A percentile compares a stretch with the other conserved stretches of the same genome.
Evolutionary conservation across 2,797 vertebrate genomes (phyloP).

Genomic region (Arrhamphus sclerolepis): DNA sequence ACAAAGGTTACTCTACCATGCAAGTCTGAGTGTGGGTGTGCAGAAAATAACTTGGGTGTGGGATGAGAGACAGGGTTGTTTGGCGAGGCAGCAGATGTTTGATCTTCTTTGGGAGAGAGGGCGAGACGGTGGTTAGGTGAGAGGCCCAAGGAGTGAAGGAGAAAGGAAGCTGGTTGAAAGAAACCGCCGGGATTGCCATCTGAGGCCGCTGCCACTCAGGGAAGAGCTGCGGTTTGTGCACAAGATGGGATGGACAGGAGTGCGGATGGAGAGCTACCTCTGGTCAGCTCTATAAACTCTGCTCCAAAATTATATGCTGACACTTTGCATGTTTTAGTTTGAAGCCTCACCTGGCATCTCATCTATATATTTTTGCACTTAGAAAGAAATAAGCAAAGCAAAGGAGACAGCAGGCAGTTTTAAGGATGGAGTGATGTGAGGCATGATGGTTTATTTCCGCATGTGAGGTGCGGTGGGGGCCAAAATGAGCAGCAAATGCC

Average conservation of each 20-base stretch:
- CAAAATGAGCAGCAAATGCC: constrained; percentile 45
- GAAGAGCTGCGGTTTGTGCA: constrained; percentile 48
- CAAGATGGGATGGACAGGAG: constrained; percentile 50
- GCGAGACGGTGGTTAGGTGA: constrained; percentile 65
- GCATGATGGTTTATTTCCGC: constrained; percentile 17
- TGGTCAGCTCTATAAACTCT: constrained; percentile 49
- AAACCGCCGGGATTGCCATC: constrained; percentile 58
- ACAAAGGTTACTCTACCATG: constrained; percentile 45
- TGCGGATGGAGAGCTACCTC: constrained; percentile 32
- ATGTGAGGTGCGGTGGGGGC: constrained; percentile 15
- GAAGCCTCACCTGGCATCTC: constrained; percentile 2
- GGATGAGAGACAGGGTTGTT: constrained; percentile 57
- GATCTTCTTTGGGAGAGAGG: constrained; percentile 55
- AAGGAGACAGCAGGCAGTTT: constrained; percentile 1
- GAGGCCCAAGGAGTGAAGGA: constrained; percentile 53
- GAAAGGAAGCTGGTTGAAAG: constrained; percentile 47
- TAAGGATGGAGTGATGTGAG: constrained; percentile 10
- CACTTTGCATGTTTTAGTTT: constrained; percentile 4
- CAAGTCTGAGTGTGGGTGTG: constrained; percentile 44
- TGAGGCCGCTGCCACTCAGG: constrained; percentile 50
- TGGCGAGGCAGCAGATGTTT: constrained; percentile 49
- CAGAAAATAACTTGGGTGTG: constrained; percentile 67
- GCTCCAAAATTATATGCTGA: constrained; percentile 49
- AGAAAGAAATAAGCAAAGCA: neutral
- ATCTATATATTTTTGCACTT: neutral